phyloP scores from a whole-genome alignment of 2,888 invertebrate species.

The Artemia sinica region DNA sequence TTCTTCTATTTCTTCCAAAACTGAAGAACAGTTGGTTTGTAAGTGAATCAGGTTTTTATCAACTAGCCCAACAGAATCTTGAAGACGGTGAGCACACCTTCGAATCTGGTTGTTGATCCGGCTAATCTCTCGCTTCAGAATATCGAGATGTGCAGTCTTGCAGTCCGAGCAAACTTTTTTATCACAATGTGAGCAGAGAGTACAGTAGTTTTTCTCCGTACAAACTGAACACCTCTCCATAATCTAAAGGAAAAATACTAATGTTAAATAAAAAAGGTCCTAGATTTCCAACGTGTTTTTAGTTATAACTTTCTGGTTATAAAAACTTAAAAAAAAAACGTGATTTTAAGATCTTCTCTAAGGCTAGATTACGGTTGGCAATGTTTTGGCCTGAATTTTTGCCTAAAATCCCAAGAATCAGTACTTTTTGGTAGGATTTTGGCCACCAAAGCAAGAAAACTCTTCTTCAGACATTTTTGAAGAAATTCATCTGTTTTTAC shows the following conservation, averaged over 20 bases:
- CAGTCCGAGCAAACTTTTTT: slow-evolving; percentile 93
- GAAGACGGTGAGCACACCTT: slow-evolving; percentile 68
- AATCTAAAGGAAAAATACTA: slow-evolving; percentile 38
- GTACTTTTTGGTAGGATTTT: too few species aligned
- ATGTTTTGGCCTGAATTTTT: not conserved
- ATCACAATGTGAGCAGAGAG: slow-evolving; percentile 83
- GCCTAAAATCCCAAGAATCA: too few species aligned
- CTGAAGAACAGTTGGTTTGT: slow-evolving; percentile 72
- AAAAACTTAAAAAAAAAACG: not conserved
- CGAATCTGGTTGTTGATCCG: slow-evolving; percentile 75
- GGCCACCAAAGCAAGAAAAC: too few species aligned
- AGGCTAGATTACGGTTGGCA: not conserved
- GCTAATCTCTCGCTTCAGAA: slow-evolving; percentile 71
- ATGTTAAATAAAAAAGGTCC: not conserved
- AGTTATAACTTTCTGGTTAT: not conserved
- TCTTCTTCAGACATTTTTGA: too few species aligned
- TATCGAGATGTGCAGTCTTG: slow-evolving; percentile 83
- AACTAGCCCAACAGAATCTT: slow-evolving; percentile 62
- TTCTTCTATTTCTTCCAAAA: slow-evolving; percentile 84
- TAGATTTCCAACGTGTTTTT: not conserved
- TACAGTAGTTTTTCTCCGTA: slow-evolving; percentile 75
- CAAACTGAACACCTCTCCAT: slow-evolving; percentile 87
- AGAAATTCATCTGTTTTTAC: too few species aligned
- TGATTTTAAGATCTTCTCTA: not conserved
- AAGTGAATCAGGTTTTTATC: slow-evolving; percentile 75